phyloP scores from a whole-genome alignment of 2,888 invertebrate species.

The Brenthis ino region DNA sequence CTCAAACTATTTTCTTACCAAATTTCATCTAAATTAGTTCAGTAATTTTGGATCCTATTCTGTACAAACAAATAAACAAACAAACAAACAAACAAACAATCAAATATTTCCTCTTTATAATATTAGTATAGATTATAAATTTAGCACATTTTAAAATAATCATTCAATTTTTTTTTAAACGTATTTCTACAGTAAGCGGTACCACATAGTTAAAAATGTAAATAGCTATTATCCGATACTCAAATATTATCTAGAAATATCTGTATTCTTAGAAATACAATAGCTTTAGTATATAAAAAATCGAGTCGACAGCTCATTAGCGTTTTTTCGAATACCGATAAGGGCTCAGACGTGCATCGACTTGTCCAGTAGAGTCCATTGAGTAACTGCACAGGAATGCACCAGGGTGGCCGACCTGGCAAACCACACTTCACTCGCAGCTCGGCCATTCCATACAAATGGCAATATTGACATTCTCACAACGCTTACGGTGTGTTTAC shows the following conservation, averaged over 20 bases:
- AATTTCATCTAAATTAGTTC: no score
- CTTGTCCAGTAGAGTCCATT: conserved; percentile 33
- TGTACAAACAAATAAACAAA: no score
- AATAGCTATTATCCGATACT: neutral
- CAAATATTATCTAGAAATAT: neutral
- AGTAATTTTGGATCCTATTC: no score
- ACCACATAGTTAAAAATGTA: no score
- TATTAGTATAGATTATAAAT: no score
- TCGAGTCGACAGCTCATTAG: conserved; percentile 4
- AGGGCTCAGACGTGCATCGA: conserved; percentile 35
- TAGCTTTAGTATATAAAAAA: neutral
- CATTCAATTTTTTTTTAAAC: no score
- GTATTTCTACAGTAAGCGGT: no score
- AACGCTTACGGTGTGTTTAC: neutral
- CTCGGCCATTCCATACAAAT: conserved; percentile 11
- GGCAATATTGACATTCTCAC: conserved; percentile 8
- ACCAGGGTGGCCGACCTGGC: conserved; percentile 19
- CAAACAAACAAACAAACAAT: no score
- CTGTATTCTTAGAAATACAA: neutral
- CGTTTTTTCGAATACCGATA: conserved; percentile 13
- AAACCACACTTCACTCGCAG: neutral
- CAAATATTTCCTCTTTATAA: no score
- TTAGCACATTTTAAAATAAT: no score
- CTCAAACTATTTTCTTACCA: no score
- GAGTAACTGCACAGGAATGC: conserved; percentile 46